phyloP scores from a whole-genome alignment of 1,140 invertebrate genomes.

The Drosophila littoralis region DNA sequence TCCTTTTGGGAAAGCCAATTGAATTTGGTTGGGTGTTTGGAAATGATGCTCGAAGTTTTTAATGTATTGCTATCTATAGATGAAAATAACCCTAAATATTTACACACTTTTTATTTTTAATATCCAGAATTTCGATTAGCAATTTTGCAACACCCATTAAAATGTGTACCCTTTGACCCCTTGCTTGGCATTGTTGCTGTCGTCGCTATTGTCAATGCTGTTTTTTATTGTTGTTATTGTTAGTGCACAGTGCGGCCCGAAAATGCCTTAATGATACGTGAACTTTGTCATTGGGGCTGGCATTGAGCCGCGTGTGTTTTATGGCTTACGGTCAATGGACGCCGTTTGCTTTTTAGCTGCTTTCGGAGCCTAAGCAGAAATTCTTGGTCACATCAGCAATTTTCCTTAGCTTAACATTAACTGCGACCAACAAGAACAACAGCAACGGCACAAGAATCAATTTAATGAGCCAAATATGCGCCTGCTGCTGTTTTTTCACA shows the following conservation, averaged over 20 bases:
- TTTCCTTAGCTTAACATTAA: slow-evolving; percentile 42
- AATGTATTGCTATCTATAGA: too few species aligned
- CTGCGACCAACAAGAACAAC: slow-evolving; percentile 7
- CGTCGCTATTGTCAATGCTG: slow-evolving; percentile 8
- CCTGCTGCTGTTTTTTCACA: slow-evolving; percentile 53
- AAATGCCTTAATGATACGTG: slow-evolving; percentile 71
- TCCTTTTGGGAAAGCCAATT: too few species aligned
- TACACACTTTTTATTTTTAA: not conserved
- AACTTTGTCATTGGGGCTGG: slow-evolving; percentile 64
- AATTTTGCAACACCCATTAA: not conserved
- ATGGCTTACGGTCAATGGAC: slow-evolving; percentile 69
- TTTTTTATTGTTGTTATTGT: slow-evolving; percentile 38
- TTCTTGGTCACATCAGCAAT: slow-evolving; percentile 67
- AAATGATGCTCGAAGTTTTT: too few species aligned
- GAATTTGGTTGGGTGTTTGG: too few species aligned
- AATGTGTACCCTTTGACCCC: not conserved
- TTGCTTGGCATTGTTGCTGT: not conserved
- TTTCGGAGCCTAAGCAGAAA: slow-evolving; percentile 16
- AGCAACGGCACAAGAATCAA: slow-evolving; percentile 34
- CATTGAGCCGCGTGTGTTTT: slow-evolving; percentile 78
- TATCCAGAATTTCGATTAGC: not conserved
- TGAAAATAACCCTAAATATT: too few species aligned
- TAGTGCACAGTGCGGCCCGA: slow-evolving; percentile 35
- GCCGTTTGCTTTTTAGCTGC: slow-evolving; percentile 59
- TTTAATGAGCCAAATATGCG: slow-evolving; percentile 75